A percentile compares a stretch with the other conserved stretches of the same genome.
Conservation (phyloP, 1,140 invertebrate species). For the Augochlora pura region DNA sequence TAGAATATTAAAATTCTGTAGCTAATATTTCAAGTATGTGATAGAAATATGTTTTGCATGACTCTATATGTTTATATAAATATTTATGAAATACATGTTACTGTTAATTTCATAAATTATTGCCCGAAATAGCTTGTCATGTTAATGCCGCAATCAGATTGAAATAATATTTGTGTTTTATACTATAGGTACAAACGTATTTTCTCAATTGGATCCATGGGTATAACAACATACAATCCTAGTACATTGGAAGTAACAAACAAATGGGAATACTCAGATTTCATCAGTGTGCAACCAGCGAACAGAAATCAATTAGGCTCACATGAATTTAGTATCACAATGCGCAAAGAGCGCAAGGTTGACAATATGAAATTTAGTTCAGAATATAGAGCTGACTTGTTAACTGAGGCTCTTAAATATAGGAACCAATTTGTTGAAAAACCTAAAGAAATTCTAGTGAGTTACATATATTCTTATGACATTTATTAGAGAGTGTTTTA, state of each 20-base stretch:
- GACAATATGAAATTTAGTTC: constrained; percentile 99
- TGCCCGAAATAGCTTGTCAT: neutral
- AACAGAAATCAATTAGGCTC: constrained; percentile 81
- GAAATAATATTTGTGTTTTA: neutral
- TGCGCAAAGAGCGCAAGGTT: constrained; percentile 94
- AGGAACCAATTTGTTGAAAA: constrained; percentile 90
- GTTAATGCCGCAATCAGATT: neutral
- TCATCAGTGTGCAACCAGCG: constrained; percentile 87
- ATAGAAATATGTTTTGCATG: neutral
- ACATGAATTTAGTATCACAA: constrained; percentile 91
- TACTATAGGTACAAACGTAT: constrained; percentile 94
- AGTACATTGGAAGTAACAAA: constrained; percentile 97
- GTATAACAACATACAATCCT: constrained; percentile 98
- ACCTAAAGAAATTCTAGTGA: constrained; percentile 87
- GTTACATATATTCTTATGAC: constrained; percentile 58
- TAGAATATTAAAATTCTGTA: neutral
- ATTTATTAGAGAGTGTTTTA: neutral
- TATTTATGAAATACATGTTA: neutral
- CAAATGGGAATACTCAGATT: constrained; percentile 93
- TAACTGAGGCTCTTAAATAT: constrained; percentile 94
- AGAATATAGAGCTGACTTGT: constrained; percentile 94
- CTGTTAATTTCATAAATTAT: neutral
- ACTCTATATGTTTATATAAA: neutral
- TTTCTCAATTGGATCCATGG: constrained; percentile 96
- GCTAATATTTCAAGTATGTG: no score